A percentile compares a stretch with the other conserved stretches of the same genome.
Evolutionary conservation across 2,113 vertebrate species (phyloP).

Genomic region (Daphoenositta chrysoptera): DNA sequence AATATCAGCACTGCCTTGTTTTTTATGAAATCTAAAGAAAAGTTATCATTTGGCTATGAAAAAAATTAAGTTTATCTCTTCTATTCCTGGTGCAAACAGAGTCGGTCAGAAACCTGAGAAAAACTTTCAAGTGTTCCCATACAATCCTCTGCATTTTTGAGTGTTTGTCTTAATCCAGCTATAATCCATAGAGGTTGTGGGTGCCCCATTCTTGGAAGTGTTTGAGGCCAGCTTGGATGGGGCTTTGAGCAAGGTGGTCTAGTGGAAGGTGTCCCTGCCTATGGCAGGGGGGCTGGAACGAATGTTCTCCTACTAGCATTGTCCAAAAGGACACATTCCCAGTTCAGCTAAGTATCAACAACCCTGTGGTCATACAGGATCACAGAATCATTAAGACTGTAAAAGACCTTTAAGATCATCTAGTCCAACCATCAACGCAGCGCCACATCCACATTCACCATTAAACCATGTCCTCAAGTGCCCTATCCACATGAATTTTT

Average conservation of each 20-base stretch:
- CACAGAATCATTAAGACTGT: neutral
- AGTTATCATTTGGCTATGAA: neutral
- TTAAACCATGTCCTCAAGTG: neutral
- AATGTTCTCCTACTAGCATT: neutral
- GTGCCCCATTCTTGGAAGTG: neutral
- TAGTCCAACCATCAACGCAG: neutral
- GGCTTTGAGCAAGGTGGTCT: rapidly evolving
- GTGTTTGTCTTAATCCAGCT: neutral
- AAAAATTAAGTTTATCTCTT: neutral
- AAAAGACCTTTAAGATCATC: neutral
- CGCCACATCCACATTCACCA: neutral
- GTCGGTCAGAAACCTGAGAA: neutral
- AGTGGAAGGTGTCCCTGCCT: neutral
- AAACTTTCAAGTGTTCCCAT: neutral
- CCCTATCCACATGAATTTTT: neutral
- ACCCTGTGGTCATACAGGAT: neutral
- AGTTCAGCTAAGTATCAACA: neutral
- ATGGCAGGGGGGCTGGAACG: rapidly evolving
- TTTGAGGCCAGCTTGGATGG: neutral
- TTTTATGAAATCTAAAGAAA: neutral
- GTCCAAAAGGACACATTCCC: neutral
- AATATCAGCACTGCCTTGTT: neutral
- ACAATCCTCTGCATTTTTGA: neutral
- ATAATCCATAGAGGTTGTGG: neutral
- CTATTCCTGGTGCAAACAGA: neutral